Percentiles rank a stretch among this genome's conserved stretches.
These are phyloP conservation scores for Cactoblastis cactorum DNA, from an alignment of 2,888 invertebrate species.

Conservation along the genomic window DNA sequence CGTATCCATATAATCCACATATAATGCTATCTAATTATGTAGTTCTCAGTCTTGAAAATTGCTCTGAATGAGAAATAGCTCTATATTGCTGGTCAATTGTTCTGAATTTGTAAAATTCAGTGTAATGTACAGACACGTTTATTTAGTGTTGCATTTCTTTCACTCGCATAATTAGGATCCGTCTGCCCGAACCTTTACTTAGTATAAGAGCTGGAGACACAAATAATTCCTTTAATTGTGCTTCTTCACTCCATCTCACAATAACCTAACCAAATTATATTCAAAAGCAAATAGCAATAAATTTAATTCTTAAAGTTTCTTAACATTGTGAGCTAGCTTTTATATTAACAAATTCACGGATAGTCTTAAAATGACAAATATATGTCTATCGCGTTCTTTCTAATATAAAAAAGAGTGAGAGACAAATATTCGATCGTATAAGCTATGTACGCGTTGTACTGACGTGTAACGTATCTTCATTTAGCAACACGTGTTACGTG, in stretches of 20 bases:
- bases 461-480: conserved; percentile 6
- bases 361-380: neutral
- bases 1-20: too few relatives aligned
- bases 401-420: neutral
- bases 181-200: conserved; percentile 1
- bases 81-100: too few relatives aligned
- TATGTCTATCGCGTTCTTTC: conserved; percentile 1
- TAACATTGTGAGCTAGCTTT: neutral
- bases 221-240: neutral
- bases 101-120: neutral
- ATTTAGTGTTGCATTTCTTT: conserved; percentile 8
- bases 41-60: too few relatives aligned
- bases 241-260: neutral
- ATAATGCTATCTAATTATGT: too few relatives aligned
- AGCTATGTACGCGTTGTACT: neutral
- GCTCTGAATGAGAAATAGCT: too few relatives aligned
- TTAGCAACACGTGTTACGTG: neutral
- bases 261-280: neutral
- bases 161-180: conserved; percentile 3
- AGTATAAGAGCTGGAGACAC: conserved; percentile 3
- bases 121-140: conserved; percentile 1
- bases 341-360: neutral
- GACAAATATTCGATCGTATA: neutral
- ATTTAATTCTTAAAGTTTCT: neutral
- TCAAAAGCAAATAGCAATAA: neutral